Evolutionary conservation across 2,113 vertebrate species (phyloP).

Genomic region (Myiagra hebetior): DNA sequence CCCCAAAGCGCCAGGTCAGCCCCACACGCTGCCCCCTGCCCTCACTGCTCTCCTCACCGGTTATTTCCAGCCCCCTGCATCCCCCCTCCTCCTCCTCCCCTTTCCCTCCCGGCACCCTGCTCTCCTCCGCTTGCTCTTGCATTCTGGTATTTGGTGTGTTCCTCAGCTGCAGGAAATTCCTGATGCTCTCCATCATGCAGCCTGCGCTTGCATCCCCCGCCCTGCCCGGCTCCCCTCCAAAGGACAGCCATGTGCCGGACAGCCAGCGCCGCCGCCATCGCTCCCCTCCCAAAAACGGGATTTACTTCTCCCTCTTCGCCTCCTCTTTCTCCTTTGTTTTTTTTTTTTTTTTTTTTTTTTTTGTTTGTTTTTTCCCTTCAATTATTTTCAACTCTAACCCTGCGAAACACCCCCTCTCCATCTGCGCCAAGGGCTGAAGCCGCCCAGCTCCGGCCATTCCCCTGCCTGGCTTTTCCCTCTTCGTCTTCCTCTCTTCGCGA

Average conservation of each 20-base stretch:
- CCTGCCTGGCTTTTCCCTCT: constrained; percentile 48
- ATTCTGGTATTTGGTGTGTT: constrained; percentile 73
- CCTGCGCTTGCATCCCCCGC: constrained; percentile 74
- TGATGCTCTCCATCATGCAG: constrained; percentile 92
- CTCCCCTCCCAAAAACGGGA: neutral
- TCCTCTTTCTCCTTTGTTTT: neutral
- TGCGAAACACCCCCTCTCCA: neutral
- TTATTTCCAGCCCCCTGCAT: neutral
- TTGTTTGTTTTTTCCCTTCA: accelerated
- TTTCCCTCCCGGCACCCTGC: constrained; percentile 4
- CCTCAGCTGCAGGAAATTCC: constrained; percentile 95
- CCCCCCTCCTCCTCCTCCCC: neutral
- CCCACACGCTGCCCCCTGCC: neutral
- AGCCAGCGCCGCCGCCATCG: constrained; percentile 53
- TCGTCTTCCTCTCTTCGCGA: constrained; percentile 51
- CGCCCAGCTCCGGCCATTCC: neutral
- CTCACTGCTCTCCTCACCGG: neutral
- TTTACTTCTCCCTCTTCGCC: neutral
- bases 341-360: no score
- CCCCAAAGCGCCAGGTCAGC: neutral
- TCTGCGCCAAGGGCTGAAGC: neutral
- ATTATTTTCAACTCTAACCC: neutral
- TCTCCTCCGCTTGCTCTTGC: constrained; percentile 52
- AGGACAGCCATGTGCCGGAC: constrained; percentile 77
- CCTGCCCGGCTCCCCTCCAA: constrained; percentile 82